phyloP scores from a whole-genome alignment of 2,113 vertebrate genomes.

The Sinocyclocheilus rhinocerous region DNA sequence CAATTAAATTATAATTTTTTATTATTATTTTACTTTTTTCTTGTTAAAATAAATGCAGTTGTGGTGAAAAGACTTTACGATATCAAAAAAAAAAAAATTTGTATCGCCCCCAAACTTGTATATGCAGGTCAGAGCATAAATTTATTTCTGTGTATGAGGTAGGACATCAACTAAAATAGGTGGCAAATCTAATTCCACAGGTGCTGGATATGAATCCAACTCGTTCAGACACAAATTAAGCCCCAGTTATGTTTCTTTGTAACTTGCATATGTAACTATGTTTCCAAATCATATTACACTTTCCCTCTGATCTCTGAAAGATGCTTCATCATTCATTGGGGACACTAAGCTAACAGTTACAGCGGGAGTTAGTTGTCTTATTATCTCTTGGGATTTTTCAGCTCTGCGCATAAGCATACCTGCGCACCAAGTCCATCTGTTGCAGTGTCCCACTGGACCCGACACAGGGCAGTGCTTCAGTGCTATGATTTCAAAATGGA shows the following conservation, averaged over 20 bases:
- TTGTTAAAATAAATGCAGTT: too few species aligned
- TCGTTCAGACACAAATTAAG: background rate
- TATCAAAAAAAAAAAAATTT: too few species aligned
- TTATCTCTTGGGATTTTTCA: slow-evolving; percentile 66
- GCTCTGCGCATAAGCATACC: slow-evolving; percentile 64
- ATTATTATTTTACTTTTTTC: too few species aligned
- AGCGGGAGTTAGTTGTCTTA: slow-evolving; percentile 61
- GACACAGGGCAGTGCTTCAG: slow-evolving; percentile 71
- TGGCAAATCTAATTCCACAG: background rate
- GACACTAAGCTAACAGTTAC: slow-evolving; percentile 72
- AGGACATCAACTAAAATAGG: background rate
- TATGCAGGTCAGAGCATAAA: background rate
- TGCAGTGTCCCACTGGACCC: slow-evolving; percentile 75
- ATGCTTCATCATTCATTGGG: slow-evolving; percentile 49
- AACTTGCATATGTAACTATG: background rate
- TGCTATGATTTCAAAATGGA: slow-evolving; percentile 71
- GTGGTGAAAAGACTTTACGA: too few species aligned
- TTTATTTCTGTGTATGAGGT: background rate
- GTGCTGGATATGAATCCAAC: background rate
- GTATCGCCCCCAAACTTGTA: background rate
- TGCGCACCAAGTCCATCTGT: slow-evolving; percentile 77
- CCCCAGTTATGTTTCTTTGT: background rate
- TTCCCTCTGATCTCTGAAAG: slow-evolving; percentile 20
- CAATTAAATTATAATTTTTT: too few species aligned
- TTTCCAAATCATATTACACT: background rate